Conservation (phyloP, 2,797 vertebrate species). For the Poeciliopsis gracilis region DNA sequence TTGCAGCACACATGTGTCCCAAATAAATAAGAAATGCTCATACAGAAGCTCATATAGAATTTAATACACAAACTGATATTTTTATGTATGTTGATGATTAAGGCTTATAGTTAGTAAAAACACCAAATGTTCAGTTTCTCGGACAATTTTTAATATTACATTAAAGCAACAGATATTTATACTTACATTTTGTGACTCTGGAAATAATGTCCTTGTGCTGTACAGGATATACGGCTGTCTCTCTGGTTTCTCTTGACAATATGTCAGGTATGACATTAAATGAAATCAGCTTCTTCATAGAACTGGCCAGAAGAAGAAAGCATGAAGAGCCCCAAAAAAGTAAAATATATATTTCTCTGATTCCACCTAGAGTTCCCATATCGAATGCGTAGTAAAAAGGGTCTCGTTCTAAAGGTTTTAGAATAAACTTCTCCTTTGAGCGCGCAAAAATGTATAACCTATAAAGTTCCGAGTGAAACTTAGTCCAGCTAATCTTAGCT, state of each 20-base stretch:
- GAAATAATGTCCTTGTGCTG: not conserved
- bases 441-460: conserved; percentile 47
- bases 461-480: conserved; percentile 29
- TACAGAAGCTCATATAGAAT: not conserved
- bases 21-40: not conserved
- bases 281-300: not conserved
- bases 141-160: not conserved
- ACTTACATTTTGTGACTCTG: not conserved
- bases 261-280: not conserved
- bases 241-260: not conserved
- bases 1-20: not conserved
- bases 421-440: conserved; percentile 61
- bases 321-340: not conserved
- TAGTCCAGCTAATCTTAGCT: conserved; percentile 45
- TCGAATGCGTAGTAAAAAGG: conserved; percentile 63
- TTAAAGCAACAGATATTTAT: not conserved
- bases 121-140: not conserved
- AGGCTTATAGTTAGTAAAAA: not conserved
- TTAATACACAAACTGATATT: not conserved
- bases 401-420: conserved; percentile 46
- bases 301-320: not conserved
- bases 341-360: too few species aligned
- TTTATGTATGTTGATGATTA: not conserved
- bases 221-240: not conserved
- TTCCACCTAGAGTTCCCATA: conserved; percentile 37